These are phyloP conservation scores for Tiaroga cobitis DNA, from an alignment of 2,797 vertebrate species.

Conservation along the genomic window DNA sequence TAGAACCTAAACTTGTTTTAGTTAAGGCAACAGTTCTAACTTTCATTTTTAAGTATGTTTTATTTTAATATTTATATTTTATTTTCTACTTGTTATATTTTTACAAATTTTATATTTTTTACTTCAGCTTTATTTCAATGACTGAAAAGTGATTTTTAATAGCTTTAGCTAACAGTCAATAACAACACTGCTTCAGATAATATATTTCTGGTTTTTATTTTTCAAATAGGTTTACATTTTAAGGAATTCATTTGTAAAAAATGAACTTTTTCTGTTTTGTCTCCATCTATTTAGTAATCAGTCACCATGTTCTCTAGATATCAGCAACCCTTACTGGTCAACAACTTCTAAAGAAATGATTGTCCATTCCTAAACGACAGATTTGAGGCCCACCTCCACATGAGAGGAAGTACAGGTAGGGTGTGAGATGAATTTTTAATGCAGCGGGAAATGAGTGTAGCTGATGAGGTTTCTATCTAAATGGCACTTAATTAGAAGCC, in stretches of 20 bases:
- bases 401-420: conserved; percentile 16
- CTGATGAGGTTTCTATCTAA: conserved; percentile 38
- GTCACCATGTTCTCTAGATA: neutral
- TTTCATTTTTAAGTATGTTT: neutral
- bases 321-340: neutral
- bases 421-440: conserved; percentile 46
- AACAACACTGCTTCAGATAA: neutral
- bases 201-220: neutral
- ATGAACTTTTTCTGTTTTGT: neutral
- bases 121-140: neutral
- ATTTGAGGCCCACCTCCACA: conserved; percentile 8
- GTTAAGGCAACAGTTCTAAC: neutral
- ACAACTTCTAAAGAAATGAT: neutral
- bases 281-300: neutral
- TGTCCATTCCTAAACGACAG: neutral
- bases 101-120: no score
- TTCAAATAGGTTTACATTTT: neutral
- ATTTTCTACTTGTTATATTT: neutral
- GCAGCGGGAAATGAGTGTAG: conserved; percentile 19
- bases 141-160: no score
- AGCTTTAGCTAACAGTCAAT: neutral
- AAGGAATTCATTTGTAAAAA: neutral
- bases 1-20: neutral
- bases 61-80: neutral
- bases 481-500: conserved; percentile 49